A percentile compares a stretch with the other conserved stretches of the same genome.
Conservation (phyloP, 2,113 vertebrate species). For the Callocephalon fimbriatum region DNA sequence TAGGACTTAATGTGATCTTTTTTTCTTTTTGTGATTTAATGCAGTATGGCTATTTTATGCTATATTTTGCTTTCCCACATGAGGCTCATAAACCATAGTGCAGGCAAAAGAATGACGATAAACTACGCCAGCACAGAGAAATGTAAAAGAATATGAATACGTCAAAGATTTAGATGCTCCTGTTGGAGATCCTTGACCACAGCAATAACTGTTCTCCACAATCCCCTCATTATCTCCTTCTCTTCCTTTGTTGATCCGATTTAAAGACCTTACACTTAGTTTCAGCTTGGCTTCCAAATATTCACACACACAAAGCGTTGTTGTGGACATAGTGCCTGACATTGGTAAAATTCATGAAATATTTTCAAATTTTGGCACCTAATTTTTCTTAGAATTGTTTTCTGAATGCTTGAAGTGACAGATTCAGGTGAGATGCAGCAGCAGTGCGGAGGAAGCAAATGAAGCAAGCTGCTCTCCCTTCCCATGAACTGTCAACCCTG, state of each 20-base stretch:
- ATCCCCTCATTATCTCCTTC: not conserved
- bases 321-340: not conserved
- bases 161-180: not conserved
- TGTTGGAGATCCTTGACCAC: not conserved
- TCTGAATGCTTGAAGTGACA: not conserved
- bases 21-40: constrained; percentile 15
- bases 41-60: not conserved
- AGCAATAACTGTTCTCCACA: not conserved
- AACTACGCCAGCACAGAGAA: not conserved
- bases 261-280: not conserved
- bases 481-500: not conserved
- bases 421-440: not conserved
- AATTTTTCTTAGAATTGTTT: not conserved
- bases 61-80: constrained; percentile 5
- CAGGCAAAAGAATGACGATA: not conserved
- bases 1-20: not conserved
- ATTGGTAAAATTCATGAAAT: not conserved
- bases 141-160: constrained; percentile 9
- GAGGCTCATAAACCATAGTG: constrained; percentile 2
- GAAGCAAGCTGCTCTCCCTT: not conserved
- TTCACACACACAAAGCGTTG: not conserved
- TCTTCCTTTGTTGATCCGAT: not conserved
- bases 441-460: not conserved
- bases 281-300: not conserved
- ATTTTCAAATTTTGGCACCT: not conserved